Evolutionary conservation across 2,797 vertebrate genomes (phyloP).

Genomic region (Podargus strigoides): DNA sequence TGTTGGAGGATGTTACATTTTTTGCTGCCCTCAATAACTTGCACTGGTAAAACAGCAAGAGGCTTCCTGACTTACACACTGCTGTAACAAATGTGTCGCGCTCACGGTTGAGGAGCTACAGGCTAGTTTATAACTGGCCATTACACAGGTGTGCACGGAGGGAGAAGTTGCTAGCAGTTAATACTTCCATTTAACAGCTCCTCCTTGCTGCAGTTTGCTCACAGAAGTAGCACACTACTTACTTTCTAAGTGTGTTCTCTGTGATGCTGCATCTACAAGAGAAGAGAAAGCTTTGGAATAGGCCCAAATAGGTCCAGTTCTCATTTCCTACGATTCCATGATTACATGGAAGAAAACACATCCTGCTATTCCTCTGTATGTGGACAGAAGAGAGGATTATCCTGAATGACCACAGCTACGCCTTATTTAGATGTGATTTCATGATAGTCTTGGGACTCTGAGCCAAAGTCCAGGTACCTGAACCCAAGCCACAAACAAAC

Average conservation of each 20-base stretch:
- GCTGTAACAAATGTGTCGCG: background rate
- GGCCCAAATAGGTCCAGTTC: background rate
- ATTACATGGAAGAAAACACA: background rate
- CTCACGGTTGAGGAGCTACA: background rate
- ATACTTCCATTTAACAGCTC: background rate
- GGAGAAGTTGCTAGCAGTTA: background rate
- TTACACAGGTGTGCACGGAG: background rate
- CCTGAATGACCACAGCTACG: background rate
- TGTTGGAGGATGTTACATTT: background rate
- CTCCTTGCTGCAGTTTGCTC: background rate
- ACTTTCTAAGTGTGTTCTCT: background rate
- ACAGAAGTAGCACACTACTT: background rate
- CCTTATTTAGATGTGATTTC: background rate
- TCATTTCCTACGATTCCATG: background rate
- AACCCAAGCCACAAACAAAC: background rate
- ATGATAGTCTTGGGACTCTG: background rate
- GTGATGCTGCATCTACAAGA: background rate
- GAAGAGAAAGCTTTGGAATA: background rate
- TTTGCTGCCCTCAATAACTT: background rate
- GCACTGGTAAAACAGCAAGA: background rate
- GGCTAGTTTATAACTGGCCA: background rate
- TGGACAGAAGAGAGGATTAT: background rate
- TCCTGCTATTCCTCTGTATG: background rate
- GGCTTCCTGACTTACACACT: background rate
- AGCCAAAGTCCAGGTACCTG: background rate